A percentile compares a stretch with the other conserved stretches of the same genome.
Evolutionary conservation across 2,797 vertebrate genomes (phyloP).

Genomic region (Sebastes goodei): DNA sequence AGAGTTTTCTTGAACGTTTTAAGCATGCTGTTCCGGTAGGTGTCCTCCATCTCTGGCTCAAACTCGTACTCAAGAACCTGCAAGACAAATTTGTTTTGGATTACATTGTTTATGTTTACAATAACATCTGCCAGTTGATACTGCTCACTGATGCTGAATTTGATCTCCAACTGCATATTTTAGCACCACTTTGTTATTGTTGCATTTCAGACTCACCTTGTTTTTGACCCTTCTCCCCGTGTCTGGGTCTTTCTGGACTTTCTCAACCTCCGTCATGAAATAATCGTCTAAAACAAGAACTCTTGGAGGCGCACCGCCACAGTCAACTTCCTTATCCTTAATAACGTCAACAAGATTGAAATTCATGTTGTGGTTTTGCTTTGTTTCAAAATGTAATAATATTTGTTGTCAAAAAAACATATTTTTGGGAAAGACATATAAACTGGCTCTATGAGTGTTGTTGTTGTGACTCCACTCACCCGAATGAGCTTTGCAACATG

Average conservation of each 20-base stretch:
- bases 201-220: conserved; percentile 83
- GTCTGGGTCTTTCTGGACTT: conserved; percentile 94
- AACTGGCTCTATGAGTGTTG: neutral
- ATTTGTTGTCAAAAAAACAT: neutral
- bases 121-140: neutral
- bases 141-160: neutral
- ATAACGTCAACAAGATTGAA: neutral
- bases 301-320: conserved; percentile 95
- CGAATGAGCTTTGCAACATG: conserved; percentile 98
- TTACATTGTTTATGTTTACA: neutral
- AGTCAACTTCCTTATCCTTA: conserved; percentile 98
- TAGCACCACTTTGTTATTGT: neutral
- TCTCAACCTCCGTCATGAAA: conserved; percentile 98
- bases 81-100: neutral
- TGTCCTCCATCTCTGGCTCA: conserved; percentile 98
- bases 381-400: neutral
- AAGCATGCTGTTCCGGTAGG: conserved; percentile 96
- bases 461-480: conserved; percentile 79
- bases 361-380: neutral
- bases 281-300: conserved; percentile 98
- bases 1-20: conserved; percentile 99
- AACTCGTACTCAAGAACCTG: conserved; percentile 97
- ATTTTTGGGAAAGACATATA: neutral
- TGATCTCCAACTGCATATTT: neutral
- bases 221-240: conserved; percentile 93